A percentile compares a stretch with the other conserved stretches of the same genome.
Evolutionary conservation across 2,113 vertebrate species (phyloP).

Genomic region (Ranitomeya imitator): DNA sequence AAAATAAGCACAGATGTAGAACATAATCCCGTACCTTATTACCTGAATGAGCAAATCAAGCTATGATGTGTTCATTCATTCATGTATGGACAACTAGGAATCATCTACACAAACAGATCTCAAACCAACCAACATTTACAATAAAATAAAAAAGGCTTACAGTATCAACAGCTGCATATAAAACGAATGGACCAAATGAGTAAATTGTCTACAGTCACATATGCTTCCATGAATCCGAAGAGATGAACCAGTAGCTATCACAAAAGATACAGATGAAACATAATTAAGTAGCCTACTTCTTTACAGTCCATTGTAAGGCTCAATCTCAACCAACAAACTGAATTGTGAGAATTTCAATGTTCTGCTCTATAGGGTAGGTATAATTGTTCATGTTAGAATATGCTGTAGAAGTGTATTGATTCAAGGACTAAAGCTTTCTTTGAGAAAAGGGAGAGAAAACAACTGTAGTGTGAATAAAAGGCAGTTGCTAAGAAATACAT

Average conservation of each 20-base stretch:
- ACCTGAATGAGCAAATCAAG: neutral
- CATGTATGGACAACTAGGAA: neutral
- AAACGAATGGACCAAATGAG: neutral
- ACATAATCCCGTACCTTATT: neutral
- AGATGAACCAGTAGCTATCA: neutral
- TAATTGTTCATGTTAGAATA: constrained; percentile 61
- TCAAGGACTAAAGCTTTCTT: constrained; percentile 55
- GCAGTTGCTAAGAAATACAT: constrained; percentile 33
- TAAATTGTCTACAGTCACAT: neutral
- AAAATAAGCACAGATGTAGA: neutral
- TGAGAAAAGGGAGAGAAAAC: constrained; percentile 43
- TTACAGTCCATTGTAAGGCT: constrained; percentile 7
- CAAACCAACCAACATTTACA: neutral
- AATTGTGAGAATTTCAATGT: constrained; percentile 55
- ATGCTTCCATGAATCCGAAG: neutral
- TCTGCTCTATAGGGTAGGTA: constrained; percentile 48
- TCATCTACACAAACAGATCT: neutral
- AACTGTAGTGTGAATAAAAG: constrained; percentile 61
- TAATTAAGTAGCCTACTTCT: neutral
- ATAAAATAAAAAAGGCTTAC: neutral
- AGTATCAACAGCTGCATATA: neutral
- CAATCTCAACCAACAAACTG: constrained; percentile 31
- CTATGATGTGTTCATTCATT: neutral
- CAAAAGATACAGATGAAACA: neutral
- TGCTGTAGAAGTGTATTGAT: constrained; percentile 55